Base-by-base conservation (phyloP, 1,140 invertebrate species). In the Pseudomyrmex concolor region DNA sequence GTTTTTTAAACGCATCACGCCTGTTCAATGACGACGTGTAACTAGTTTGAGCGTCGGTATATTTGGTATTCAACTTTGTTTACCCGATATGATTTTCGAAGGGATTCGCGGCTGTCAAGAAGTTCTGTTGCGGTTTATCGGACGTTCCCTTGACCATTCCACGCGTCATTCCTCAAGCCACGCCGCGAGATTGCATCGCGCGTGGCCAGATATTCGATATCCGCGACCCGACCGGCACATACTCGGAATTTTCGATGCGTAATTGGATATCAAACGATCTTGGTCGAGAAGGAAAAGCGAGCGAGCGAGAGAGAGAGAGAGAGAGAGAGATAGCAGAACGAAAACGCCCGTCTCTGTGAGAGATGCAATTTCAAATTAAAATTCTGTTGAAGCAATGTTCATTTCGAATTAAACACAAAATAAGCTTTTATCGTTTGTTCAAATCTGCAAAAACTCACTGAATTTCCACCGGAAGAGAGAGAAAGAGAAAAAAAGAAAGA, bases 111-210 rank as follows among this genome's bases (percentile, higher is more conserved):
- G 54, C 54, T 43, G 34, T 50, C 48, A 54, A 77, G 62, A 62
- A 67, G 63, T 71, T 25, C 80, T 51, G 55, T 43, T 59, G 34
- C 55, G 72, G 77, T 86, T 86, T 83, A 84, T 83, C 72, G 85
- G 34, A 73, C 55, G 54, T 57, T 50, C 19, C 62, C 68, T 51
- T 67, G 82, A 80, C 67, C 86, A 55, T 60, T 64, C 67, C 70
- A 71, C 43, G 48, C 74, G 70, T 59, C 78, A 84, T 87, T 87
- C 85, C 86, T 87, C 85, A 59, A 66, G 70, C 55, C 54, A 50
- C 57, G 72, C 81, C 85, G 80, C 78, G 85, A 84, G 86, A 87
- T 87, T 87, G 66, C 80, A 82, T 60, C 84, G 62, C 63, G 63
- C 54, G 45, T 15, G n/a, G 50, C 77, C 57, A 73, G 73, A 86